These are phyloP conservation scores for Drosophila suzukii DNA, from an alignment of 1,140 invertebrate species.

Conservation along the genomic window DNA sequence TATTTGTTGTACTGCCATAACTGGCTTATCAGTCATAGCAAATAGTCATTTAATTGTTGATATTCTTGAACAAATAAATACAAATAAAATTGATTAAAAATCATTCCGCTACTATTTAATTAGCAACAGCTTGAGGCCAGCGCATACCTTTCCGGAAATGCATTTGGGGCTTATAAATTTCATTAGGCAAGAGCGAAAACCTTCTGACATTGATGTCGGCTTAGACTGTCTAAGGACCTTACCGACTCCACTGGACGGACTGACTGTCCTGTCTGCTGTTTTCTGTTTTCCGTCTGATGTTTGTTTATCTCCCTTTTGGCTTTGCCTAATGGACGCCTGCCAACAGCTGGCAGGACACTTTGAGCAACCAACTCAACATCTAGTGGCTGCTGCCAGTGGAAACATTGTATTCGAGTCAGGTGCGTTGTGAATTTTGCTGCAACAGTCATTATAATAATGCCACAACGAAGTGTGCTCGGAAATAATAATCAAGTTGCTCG, in stretches of 20 bases:
- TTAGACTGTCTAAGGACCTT: conserved; percentile 31
- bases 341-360: conserved; percentile 72
- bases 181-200: conserved; percentile 45
- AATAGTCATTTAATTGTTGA: not conserved
- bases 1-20: too few relatives aligned
- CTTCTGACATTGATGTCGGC: conserved; percentile 45
- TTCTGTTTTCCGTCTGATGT: conserved; percentile 3
- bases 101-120: conserved; percentile 34
- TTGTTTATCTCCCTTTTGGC: conserved; percentile 29
- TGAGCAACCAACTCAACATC: conserved; percentile 46
- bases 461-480: conserved; percentile 83
- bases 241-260: conserved; percentile 8
- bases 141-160: not conserved
- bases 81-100: conserved; percentile 33
- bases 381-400: conserved; percentile 22
- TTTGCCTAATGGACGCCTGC: conserved; percentile 62
- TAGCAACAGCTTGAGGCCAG: conserved; percentile 26
- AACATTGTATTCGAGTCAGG: conserved; percentile 77
- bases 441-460: conserved; percentile 84
- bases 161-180: conserved; percentile 38
- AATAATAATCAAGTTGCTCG: conserved; percentile 73
- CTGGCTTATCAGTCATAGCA: not conserved
- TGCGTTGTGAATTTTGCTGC: conserved; percentile 83
- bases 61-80: not conserved
- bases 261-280: conserved; percentile 4